Base-by-base conservation (phyloP, 37 sponge, comb jelly and placozoan species). In the Eunapius fragilis region DNA sequence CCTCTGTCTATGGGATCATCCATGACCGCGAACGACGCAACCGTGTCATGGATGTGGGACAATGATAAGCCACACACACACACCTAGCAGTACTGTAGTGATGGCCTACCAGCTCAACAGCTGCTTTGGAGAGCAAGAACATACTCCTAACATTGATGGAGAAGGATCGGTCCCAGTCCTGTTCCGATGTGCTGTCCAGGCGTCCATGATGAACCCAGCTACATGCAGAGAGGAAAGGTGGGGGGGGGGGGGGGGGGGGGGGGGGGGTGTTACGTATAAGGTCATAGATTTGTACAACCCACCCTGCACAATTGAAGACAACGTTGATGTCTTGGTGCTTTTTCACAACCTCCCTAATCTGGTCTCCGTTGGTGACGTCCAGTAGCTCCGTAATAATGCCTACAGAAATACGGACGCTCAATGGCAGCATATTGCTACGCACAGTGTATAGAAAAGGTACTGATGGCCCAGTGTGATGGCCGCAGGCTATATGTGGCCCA, bases 221-320 rank as follows among this genome's bases (percentile, higher is more conserved):
- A 38, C 25, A 68, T 12, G 13, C 22, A 17, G 14, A 78, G 22
- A 79, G n/a, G n/a, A n/a, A n/a, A n/a, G n/a, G n/a, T n/a, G n/a
- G n/a, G n/a, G n/a, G n/a, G n/a, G n/a, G n/a, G n/a, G n/a, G n/a
- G n/a, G n/a, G n/a, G n/a, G n/a, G n/a, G n/a, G n/a, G n/a, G n/a
- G n/a, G n/a, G n/a, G n/a, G n/a, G n/a, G n/a, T n/a, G n/a, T n/a
- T n/a, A n/a, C n/a, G n/a, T n/a, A n/a, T n/a, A n/a, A n/a, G n/a
- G n/a, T n/a, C n/a, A n/a, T n/a, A n/a, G n/a, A n/a, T n/a, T n/a
- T n/a, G n/a, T n/a, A n/a, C n/a, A n/a, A n/a, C 94, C 36, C 26
- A 94, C 94, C 94, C 94, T 25, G 91, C 94, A 94, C 91, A 94
- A 86, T 94, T 94, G 83, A 94, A 94, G 26, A 94, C 67, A 19